Percentiles rank a stretch among this genome's conserved stretches.
Evolutionary conservation across 2,113 vertebrate genomes (phyloP).

Genomic region (Rhombomys opimus): DNA sequence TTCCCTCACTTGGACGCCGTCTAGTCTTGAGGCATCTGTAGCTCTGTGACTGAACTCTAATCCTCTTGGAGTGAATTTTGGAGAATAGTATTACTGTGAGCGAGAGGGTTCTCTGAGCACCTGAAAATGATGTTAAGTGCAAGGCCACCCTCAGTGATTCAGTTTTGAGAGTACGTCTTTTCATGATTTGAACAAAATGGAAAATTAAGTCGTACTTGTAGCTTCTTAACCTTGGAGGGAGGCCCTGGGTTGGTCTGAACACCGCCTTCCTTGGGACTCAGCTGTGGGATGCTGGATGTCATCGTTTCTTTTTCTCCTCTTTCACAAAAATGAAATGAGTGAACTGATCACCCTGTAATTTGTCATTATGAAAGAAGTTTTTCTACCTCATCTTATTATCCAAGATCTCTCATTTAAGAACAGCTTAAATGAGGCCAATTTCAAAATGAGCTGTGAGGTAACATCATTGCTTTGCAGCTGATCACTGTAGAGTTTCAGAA

Average conservation of each 20-base stretch:
- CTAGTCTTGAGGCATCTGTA: conserved; percentile 1
- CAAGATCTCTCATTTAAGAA: conserved; percentile 61
- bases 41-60: conserved; percentile 14
- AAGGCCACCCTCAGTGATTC: conserved; percentile 57
- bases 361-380: conserved; percentile 65
- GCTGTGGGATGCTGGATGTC: not conserved
- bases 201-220: conserved; percentile 59
- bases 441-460: conserved; percentile 52
- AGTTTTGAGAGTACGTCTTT: conserved; percentile 59
- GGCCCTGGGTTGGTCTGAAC: conserved; percentile 25
- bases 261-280: not conserved
- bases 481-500: conserved; percentile 35
- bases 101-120: not conserved
- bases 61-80: conserved; percentile 61
- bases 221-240: conserved; percentile 61
- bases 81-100: conserved; percentile 59
- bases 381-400: conserved; percentile 56
- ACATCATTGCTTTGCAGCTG: conserved; percentile 38
- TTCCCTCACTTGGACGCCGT: conserved; percentile 15
- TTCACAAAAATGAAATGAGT: conserved; percentile 57
- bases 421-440: conserved; percentile 45
- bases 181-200: conserved; percentile 56
- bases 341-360: conserved; percentile 64
- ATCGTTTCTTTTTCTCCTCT: conserved; percentile 23
- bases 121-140: conserved; percentile 62